Conservation (phyloP, 1,140 invertebrate genomes). For the Conus ventricosus region DNA sequence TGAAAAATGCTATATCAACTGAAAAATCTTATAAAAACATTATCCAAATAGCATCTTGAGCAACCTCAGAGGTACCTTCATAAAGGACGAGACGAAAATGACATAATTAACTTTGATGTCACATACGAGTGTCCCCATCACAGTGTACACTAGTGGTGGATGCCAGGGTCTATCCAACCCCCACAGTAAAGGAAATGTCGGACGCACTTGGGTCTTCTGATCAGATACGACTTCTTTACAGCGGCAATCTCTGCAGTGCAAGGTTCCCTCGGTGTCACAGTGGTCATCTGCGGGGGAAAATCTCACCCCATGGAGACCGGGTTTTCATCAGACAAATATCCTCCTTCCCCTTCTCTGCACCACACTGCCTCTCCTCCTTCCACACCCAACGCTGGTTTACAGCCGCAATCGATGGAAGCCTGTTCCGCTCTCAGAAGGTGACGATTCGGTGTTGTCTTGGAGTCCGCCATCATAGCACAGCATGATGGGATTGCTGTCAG, state of each 20-base stretch:
- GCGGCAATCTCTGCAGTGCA: not conserved
- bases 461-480: not conserved
- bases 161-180: not conserved
- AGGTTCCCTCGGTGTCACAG: not conserved
- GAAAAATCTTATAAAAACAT: too few species aligned
- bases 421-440: not conserved
- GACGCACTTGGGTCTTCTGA: not conserved
- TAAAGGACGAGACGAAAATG: too few species aligned
- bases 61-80: too few species aligned
- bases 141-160: too few species aligned
- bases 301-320: not conserved
- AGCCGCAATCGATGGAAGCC: not conserved
- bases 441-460: not conserved
- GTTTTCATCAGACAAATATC: not conserved
- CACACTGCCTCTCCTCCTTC: not conserved
- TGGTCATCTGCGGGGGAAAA: not conserved
- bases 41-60: too few species aligned
- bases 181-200: not conserved
- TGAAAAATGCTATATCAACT: too few species aligned
- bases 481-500: slow-evolving; percentile 22
- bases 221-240: not conserved
- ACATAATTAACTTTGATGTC: too few species aligned
- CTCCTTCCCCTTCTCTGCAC: not conserved
- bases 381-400: not conserved
- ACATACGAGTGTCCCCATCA: too few species aligned